Evolutionary conservation across 2,113 vertebrate genomes (phyloP).

Genomic region (Eptatretus burgeri): DNA sequence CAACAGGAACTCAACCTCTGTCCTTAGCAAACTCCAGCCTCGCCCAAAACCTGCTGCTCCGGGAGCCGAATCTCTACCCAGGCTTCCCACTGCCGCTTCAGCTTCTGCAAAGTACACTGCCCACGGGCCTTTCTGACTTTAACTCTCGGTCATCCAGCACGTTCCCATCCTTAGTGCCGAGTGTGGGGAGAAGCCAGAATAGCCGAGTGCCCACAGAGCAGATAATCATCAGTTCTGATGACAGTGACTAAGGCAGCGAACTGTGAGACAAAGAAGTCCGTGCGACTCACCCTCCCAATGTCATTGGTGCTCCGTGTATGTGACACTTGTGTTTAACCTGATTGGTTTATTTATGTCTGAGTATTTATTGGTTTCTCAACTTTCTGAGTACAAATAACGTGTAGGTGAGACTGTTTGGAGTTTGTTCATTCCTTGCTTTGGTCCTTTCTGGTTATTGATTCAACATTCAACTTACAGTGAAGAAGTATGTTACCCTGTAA

Average conservation of each 20-base stretch:
- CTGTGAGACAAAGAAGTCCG: background rate
- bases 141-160: background rate
- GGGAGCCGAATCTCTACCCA: background rate
- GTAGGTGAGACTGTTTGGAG: background rate
- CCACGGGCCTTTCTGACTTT: background rate
- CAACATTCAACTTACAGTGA: no score
- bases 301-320: background rate
- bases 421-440: background rate
- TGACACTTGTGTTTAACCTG: background rate
- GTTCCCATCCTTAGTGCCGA: background rate
- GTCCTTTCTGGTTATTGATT: no score
- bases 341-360: background rate
- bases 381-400: background rate
- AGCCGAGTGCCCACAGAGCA: background rate
- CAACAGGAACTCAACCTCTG: no score
- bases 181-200: background rate
- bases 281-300: background rate
- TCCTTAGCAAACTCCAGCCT: background rate
- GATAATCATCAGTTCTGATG: slow-evolving; percentile 1
- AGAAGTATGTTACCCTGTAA: no score
- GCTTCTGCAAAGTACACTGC: slow-evolving; percentile 2
- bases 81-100: background rate
- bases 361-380: background rate
- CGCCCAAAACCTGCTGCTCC: slow-evolving; percentile 6
- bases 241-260: background rate